Evolutionary conservation across 2,797 vertebrate genomes (phyloP).

Genomic region (Mionectes olivaceus): DNA sequence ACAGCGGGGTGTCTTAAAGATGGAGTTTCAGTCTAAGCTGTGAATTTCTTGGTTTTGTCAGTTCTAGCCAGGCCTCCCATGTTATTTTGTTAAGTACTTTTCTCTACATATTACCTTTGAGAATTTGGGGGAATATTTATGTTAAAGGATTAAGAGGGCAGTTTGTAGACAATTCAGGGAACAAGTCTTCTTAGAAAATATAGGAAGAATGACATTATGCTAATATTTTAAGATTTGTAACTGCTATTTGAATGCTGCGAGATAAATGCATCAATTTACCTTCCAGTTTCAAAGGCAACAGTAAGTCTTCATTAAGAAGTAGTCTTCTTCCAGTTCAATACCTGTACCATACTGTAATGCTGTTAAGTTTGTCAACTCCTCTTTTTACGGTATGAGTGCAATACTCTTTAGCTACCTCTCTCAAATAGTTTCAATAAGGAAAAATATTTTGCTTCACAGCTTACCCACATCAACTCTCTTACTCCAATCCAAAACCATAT

Average conservation of each 20-base stretch:
- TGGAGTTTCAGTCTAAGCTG: constrained; percentile 30
- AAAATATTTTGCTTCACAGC: not conserved
- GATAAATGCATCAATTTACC: not conserved
- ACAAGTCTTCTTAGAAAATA: not conserved
- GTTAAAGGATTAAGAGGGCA: not conserved
- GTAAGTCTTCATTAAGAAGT: not conserved
- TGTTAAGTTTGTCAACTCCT: not conserved
- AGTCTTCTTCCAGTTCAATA: not conserved
- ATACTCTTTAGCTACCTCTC: not conserved
- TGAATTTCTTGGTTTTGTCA: constrained; percentile 15
- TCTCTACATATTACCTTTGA: not conserved
- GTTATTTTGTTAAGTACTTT: not conserved
- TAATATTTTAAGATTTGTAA: not conserved
- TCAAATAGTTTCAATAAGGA: not conserved
- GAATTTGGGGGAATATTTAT: not conserved
- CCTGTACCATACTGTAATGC: not conserved
- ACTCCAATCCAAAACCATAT: not conserved
- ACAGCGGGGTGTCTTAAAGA: constrained; percentile 16
- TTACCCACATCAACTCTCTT: not conserved
- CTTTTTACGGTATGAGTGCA: not conserved
- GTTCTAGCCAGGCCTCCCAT: not conserved
- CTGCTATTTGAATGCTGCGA: not conserved
- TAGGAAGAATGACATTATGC: not conserved
- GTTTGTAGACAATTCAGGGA: not conserved
- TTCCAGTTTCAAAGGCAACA: not conserved